A percentile compares a stretch with the other conserved stretches of the same genome.
Conservation (phyloP, 2,797 vertebrate species). For the Myoxocephalus aenaeus region DNA sequence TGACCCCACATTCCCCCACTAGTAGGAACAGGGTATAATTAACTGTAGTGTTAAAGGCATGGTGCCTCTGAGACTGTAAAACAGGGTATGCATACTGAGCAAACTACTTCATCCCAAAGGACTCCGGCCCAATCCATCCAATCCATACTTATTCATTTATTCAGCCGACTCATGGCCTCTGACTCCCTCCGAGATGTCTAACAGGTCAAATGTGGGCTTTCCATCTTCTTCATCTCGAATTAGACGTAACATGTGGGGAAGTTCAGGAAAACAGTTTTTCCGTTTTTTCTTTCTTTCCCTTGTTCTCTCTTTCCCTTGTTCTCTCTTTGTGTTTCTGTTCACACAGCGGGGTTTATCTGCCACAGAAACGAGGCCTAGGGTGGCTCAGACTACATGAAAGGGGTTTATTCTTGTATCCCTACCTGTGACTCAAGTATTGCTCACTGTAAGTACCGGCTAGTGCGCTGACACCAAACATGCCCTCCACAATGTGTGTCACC, state of each 20-base stretch:
- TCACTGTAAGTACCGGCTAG: constrained; percentile 47
- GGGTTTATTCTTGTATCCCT: constrained; percentile 13
- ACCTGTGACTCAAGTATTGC: constrained; percentile 59
- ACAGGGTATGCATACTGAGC: constrained; percentile 71
- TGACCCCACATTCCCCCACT: constrained; percentile 70
- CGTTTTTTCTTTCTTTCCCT: constrained; percentile 9
- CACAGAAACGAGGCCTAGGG: constrained; percentile 8
- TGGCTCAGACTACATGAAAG: constrained; percentile 14
- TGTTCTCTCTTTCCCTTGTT: constrained; percentile 28
- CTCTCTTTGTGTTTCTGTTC: constrained; percentile 26
- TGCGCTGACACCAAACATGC: constrained; percentile 52
- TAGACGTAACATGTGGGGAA: constrained; percentile 51
- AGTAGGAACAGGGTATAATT: constrained; percentile 75
- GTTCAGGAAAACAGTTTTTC: constrained; percentile 14
- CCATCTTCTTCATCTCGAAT: constrained; percentile 63
- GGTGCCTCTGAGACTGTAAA: constrained; percentile 71
- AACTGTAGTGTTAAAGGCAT: constrained; percentile 75
- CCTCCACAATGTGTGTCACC: constrained; percentile 67
- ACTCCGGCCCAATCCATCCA: constrained; percentile 59
- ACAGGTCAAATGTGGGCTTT: constrained; percentile 65
- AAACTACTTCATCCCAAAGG: constrained; percentile 70
- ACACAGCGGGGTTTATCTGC: neutral
- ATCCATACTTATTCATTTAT: constrained; percentile 78
- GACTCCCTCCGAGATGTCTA: constrained; percentile 47
- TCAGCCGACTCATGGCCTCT: constrained; percentile 54